These are phyloP conservation scores for Mionectes macconnelli DNA, from an alignment of 2,113 vertebrate genomes.

Conservation along the genomic window DNA sequence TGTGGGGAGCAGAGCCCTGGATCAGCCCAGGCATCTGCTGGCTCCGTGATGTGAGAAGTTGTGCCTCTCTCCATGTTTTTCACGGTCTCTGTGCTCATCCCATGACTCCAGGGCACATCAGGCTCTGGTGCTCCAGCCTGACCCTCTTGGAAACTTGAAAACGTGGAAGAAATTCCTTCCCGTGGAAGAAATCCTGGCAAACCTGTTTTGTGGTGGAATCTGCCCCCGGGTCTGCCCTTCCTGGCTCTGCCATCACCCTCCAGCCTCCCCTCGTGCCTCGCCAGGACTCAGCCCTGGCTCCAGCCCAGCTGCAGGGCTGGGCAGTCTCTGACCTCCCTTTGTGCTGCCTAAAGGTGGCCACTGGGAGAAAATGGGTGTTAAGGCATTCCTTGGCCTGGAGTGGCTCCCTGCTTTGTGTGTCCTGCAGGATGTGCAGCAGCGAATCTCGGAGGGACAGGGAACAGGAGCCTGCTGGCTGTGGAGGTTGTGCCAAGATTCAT, in stretches of 20 bases:
- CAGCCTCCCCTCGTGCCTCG: fast-evolving
- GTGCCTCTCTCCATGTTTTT: not conserved
- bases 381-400: not conserved
- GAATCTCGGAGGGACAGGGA: not conserved
- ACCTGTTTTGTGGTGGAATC: not conserved
- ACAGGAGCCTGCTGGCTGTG: not conserved
- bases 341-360: not conserved
- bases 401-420: not conserved
- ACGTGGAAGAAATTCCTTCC: not conserved
- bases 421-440: fast-evolving
- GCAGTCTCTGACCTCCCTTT: not conserved
- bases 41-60: fast-evolving
- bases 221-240: not conserved
- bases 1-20: not conserved
- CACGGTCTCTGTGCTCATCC: fast-evolving
- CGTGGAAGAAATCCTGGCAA: not conserved
- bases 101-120: fast-evolving
- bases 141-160: not conserved
- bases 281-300: not conserved
- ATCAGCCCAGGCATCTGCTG: fast-evolving
- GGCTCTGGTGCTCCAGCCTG: not conserved
- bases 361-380: not conserved
- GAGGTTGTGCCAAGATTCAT: not conserved
- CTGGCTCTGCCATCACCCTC: not conserved
- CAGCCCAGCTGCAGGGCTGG: not conserved